phyloP scores from a whole-genome alignment of 2,888 invertebrate genomes.

The Holacanthella duospinosa region DNA sequence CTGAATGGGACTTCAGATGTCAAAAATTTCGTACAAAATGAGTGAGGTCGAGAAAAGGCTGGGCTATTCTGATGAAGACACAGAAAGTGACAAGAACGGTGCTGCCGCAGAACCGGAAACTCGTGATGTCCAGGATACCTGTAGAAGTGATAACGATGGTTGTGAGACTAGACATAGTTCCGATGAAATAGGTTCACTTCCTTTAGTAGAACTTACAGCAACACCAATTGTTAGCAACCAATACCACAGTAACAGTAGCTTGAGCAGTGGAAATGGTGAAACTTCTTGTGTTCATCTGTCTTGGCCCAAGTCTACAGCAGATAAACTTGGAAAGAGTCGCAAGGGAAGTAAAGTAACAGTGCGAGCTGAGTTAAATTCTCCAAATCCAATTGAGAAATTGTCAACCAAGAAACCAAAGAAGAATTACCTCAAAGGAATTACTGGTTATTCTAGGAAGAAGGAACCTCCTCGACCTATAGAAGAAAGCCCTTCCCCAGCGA shows the following conservation, averaged over 20 bases:
- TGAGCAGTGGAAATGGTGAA: constrained; percentile 29
- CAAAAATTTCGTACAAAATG: constrained; percentile 36
- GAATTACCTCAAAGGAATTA: constrained; percentile 9
- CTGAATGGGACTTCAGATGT: constrained; percentile 36
- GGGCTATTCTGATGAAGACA: constrained; percentile 12
- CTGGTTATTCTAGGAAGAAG: neutral
- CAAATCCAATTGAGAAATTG: constrained; percentile 23
- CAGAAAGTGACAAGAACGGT: constrained; percentile 25
- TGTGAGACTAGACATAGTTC: neutral
- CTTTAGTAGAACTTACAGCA: neutral
- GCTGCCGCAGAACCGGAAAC: neutral
- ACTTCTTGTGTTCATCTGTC: constrained; percentile 19
- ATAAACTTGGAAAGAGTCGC: neutral
- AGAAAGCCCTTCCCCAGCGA: constrained; percentile 23
- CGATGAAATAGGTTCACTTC: neutral
- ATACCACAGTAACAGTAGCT: neutral
- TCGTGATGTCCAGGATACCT: neutral
- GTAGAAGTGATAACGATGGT: neutral
- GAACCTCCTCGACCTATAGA: constrained; percentile 11
- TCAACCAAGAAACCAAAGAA: constrained; percentile 31
- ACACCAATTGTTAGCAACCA: neutral
- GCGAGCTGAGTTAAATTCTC: neutral
- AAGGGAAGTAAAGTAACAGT: neutral
- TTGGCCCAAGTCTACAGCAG: neutral
- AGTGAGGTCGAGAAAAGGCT: constrained; percentile 21